Evolutionary conservation across 1,140 invertebrate species (phyloP).

Genomic region (Drosophila biarmipes): DNA sequence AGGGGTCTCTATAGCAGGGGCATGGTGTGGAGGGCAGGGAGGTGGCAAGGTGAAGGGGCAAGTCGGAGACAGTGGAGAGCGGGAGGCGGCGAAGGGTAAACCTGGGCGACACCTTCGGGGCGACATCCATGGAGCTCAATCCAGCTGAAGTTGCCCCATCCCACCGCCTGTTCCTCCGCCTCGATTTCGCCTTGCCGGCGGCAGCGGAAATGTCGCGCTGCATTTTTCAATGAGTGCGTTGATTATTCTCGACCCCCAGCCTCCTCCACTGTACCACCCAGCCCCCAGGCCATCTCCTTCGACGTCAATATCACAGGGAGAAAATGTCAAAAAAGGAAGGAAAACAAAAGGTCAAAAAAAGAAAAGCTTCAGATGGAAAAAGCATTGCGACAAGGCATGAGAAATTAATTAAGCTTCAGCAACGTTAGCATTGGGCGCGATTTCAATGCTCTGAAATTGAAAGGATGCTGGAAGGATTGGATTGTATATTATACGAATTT

Average conservation of each 20-base stretch:
- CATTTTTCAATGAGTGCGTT: conserved; percentile 77
- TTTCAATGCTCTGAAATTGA: neutral
- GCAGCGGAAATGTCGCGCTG: conserved; percentile 73
- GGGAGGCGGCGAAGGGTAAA: conserved; percentile 10
- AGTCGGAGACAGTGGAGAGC: neutral
- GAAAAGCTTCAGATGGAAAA: conserved; percentile 17
- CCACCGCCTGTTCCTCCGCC: conserved; percentile 4
- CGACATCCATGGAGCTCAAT: conserved; percentile 28
- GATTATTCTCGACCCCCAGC: conserved; percentile 59
- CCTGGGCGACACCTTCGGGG: conserved; percentile 34
- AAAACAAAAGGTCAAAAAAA: neutral
- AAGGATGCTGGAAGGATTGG: neutral
- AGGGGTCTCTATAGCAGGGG: neutral
- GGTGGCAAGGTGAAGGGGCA: conserved; percentile 2
- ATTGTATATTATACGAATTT: neutral
- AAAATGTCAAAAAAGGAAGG: conserved; percentile 8
- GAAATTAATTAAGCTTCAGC: conserved; percentile 69
- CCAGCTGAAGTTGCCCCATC: conserved; percentile 1
- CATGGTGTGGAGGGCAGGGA: neutral
- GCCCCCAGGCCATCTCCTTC: conserved; percentile 16
- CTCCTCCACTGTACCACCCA: neutral
- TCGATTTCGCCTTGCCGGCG: conserved; percentile 23
- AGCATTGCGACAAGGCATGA: conserved; percentile 35
- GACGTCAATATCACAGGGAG: conserved; percentile 28
- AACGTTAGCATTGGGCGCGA: neutral